These are phyloP conservation scores for Heliconius cydno DNA, from an alignment of 2,888 invertebrate species.

Conservation along the genomic window DNA sequence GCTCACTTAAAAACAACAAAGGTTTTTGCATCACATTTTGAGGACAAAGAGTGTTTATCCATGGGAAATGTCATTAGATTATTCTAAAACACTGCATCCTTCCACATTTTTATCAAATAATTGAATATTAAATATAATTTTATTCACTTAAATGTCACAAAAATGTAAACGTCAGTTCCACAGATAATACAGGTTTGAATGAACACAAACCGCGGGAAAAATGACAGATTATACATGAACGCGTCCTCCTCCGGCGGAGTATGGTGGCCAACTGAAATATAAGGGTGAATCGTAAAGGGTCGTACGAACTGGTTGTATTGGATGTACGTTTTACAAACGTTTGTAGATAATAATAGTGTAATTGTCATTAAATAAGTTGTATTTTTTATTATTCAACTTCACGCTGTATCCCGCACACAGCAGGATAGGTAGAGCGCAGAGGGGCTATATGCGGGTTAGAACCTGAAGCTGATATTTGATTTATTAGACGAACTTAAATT, in stretches of 20 bases:
- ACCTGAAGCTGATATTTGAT: too few relatives aligned
- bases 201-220: conserved; percentile 35
- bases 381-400: too few relatives aligned
- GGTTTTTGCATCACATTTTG: conserved; percentile 3
- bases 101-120: conserved; percentile 28
- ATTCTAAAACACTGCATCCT: conserved; percentile 41
- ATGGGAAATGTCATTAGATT: neutral
- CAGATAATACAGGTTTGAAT: conserved; percentile 36
- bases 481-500: neutral
- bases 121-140: conserved; percentile 18
- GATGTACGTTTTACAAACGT: conserved; percentile 5
- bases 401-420: too few relatives aligned
- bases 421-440: too few relatives aligned
- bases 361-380: neutral
- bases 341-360: neutral
- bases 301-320: conserved; percentile 25
- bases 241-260: conserved; percentile 34
- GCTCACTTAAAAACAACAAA: conserved; percentile 19
- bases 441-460: too few relatives aligned
- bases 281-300: conserved; percentile 28
- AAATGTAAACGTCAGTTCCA: conserved; percentile 34
- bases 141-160: conserved; percentile 24
- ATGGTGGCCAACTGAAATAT: conserved; percentile 33
- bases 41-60: neutral
- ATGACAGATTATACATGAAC: conserved; percentile 10